phyloP scores from a whole-genome alignment of 2,888 invertebrate species.

The Parascotia fuliginaria region DNA sequence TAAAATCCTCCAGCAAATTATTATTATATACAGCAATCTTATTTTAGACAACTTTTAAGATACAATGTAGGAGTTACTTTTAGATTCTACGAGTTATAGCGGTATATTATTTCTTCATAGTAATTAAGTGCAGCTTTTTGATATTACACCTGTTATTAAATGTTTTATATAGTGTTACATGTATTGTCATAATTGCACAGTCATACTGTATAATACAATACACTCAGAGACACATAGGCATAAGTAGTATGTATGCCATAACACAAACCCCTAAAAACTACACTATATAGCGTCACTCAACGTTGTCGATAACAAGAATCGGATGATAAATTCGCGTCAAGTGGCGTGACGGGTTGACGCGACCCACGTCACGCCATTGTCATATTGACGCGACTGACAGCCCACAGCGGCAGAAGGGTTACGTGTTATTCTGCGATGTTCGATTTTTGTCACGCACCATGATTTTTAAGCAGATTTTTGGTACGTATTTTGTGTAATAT shows the following conservation, averaged over 20 bases:
- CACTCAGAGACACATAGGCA: too few relatives aligned
- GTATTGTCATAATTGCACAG: too few relatives aligned
- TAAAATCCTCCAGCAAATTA: too few relatives aligned
- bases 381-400: constrained; percentile 52
- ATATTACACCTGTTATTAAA: too few relatives aligned
- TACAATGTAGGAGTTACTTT: too few relatives aligned
- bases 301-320: constrained; percentile 64
- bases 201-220: too few relatives aligned
- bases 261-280: constrained; percentile 6
- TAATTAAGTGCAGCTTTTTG: too few relatives aligned
- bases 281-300: constrained; percentile 38
- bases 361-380: constrained; percentile 64
- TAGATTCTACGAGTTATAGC: too few relatives aligned
- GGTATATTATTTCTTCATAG: too few relatives aligned
- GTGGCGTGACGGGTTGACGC: constrained; percentile 40
- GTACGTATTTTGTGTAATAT: background rate
- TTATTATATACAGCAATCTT: too few relatives aligned
- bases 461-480: constrained; percentile 25
- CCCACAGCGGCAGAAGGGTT: constrained; percentile 48
- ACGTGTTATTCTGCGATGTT: constrained; percentile 46
- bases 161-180: too few relatives aligned
- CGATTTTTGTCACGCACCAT: constrained; percentile 40
- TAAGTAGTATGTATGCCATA: constrained; percentile 1
- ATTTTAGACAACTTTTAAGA: too few relatives aligned
- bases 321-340: constrained; percentile 64